Percentiles rank a stretch among this genome's conserved stretches.
Evolutionary conservation across 2,888 invertebrate species (phyloP).

Genomic region (Cepaea hortensis): DNA sequence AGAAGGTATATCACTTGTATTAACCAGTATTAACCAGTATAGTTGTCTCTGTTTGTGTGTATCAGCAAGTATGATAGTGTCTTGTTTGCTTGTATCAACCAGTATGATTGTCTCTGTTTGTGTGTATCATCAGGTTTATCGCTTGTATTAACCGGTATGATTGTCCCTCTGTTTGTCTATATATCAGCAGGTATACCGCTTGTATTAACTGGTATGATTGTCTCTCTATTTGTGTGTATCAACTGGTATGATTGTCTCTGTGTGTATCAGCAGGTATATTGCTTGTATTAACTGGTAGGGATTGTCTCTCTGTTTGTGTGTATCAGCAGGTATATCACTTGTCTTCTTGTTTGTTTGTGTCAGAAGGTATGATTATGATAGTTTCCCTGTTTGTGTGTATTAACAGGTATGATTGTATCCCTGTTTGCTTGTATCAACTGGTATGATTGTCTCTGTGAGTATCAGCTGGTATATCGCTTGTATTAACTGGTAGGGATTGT

Average conservation of each 20-base stretch:
- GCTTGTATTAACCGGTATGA: slow-evolving; percentile 62
- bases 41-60: too few relatives aligned
- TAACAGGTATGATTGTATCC: neutral
- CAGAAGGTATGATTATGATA: neutral
- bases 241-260: neutral
- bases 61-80: too few relatives aligned
- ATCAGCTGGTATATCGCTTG: too few relatives aligned
- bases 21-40: slow-evolving; percentile 77
- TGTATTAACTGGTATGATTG: slow-evolving; percentile 52
- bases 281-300: slow-evolving; percentile 14
- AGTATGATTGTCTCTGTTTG: too few relatives aligned
- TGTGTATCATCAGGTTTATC: too few relatives aligned
- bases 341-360: neutral
- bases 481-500: too few relatives aligned
- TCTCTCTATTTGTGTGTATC: neutral
- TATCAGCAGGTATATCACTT: slow-evolving; percentile 54
- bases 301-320: too few relatives aligned
- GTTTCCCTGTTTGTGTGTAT: slow-evolving; percentile 50
- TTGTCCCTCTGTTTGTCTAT: neutral
- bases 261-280: neutral
- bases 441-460: too few relatives aligned
- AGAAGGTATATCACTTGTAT: too few relatives aligned
- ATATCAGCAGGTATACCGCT: neutral
- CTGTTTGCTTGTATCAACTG: too few relatives aligned
- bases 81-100: too few relatives aligned